phyloP scores from a whole-genome alignment of 1,140 invertebrate species.

The Holcopasites calliopsidis region DNA sequence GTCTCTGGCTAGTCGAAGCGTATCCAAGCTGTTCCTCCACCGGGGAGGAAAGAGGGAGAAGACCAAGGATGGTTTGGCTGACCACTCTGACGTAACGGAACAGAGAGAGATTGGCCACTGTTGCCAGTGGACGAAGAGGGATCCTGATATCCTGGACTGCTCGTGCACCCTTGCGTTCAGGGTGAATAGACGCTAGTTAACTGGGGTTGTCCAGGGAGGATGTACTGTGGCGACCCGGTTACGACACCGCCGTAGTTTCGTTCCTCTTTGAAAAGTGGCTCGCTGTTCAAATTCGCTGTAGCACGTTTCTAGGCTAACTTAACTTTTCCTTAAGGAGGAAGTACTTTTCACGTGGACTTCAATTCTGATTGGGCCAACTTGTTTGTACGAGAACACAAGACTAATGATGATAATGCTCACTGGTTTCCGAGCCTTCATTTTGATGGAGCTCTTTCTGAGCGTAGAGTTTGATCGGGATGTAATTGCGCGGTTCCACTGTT shows the following conservation, averaged over 20 bases:
- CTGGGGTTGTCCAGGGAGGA: slow-evolving; percentile 15
- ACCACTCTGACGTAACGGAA: slow-evolving; percentile 77
- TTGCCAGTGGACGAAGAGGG: slow-evolving; percentile 13
- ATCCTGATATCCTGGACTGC: slow-evolving; percentile 8
- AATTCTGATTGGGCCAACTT: too few species aligned
- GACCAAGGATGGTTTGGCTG: slow-evolving; percentile 75
- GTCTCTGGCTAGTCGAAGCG: slow-evolving; percentile 66
- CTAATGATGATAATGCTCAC: slow-evolving; percentile 13
- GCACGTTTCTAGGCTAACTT: too few species aligned
- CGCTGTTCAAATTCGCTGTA: too few species aligned
- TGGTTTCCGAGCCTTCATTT: too few species aligned
- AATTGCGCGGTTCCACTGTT: slow-evolving; percentile 31
- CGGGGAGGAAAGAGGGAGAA: slow-evolving; percentile 68
- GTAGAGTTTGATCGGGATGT: slow-evolving; percentile 4
- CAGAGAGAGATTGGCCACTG: slow-evolving; percentile 72
- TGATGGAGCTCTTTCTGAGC: slow-evolving; percentile 29
- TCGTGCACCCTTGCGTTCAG: background rate
- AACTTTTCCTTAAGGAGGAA: too few species aligned
- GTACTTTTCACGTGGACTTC: too few species aligned
- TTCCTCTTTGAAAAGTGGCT: background rate
- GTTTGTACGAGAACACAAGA: too few species aligned
- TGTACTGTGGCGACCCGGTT: slow-evolving; percentile 36
- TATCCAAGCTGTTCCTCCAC: slow-evolving; percentile 43
- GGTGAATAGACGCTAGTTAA: background rate
- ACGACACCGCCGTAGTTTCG: background rate